A percentile compares a stretch with the other conserved stretches of the same genome.
phyloP scores from a whole-genome alignment of 2,888 invertebrate species.

The Athetis lepigone region DNA sequence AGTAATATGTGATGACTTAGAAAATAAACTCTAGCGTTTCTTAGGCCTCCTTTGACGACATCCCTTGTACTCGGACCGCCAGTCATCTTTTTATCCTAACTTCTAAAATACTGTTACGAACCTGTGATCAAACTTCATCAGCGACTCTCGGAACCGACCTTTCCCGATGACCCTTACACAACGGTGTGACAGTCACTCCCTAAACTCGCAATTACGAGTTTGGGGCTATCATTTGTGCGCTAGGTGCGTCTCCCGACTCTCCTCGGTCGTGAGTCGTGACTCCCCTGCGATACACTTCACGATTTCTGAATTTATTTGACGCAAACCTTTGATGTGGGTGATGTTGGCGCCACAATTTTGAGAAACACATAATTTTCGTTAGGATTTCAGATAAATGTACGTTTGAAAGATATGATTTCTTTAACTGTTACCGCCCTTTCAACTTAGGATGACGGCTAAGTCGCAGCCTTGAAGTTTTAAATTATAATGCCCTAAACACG shows the following conservation, averaged over 20 bases:
- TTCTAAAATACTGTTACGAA: no score
- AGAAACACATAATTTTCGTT: slow-evolving; percentile 51
- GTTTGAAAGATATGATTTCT: slow-evolving; percentile 46
- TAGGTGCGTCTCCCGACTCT: slow-evolving; percentile 71
- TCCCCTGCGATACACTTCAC: slow-evolving; percentile 71
- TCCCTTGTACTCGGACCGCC: no score
- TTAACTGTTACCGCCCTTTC: slow-evolving; percentile 43
- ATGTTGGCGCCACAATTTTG: slow-evolving; percentile 58
- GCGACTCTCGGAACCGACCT: no score
- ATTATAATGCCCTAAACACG: slow-evolving; percentile 28
- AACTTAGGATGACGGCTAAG: slow-evolving; percentile 18
- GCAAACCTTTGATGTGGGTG: slow-evolving; percentile 59
- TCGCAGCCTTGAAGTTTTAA: slow-evolving; percentile 17
- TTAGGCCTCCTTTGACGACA: no score
- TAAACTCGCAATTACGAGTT: slow-evolving; percentile 76
- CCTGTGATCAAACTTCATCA: no score
- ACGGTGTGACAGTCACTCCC: slow-evolving; percentile 67
- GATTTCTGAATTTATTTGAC: slow-evolving; percentile 75
- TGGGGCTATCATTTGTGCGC: slow-evolving; percentile 80
- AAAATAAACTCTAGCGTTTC: no score
- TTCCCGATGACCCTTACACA: slow-evolving; percentile 18
- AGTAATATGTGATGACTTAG: no score
- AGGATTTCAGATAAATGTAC: slow-evolving; percentile 56
- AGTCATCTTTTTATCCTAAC: no score
- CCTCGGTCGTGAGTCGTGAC: slow-evolving; percentile 74